Evolutionary conservation across 2,888 invertebrate species (phyloP).

Genomic region (Romanomermis culicivorax): DNA sequence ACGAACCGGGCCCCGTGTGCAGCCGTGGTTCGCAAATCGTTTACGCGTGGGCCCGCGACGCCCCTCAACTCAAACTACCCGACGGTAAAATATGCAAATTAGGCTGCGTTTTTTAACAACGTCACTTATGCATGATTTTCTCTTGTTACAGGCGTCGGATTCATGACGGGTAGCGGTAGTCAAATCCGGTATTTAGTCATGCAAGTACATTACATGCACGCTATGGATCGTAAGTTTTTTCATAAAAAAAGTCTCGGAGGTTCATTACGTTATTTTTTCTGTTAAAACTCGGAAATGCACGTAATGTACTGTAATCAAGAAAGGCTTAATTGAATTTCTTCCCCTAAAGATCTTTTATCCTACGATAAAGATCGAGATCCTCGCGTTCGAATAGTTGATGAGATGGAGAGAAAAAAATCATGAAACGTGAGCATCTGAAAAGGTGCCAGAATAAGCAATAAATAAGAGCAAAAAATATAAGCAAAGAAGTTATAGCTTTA

Average conservation of each 20-base stretch:
- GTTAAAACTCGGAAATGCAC: too few relatives aligned
- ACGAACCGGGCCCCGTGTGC: conserved; percentile 48
- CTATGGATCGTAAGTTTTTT: conserved; percentile 18
- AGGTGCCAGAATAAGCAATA: too few relatives aligned
- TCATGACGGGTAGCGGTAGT: conserved; percentile 63
- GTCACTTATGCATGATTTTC: not conserved
- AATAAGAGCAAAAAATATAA: too few relatives aligned
- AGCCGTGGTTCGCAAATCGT: conserved; percentile 42
- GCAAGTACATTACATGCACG: conserved; percentile 58
- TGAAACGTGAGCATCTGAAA: too few relatives aligned
- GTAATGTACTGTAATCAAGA: too few relatives aligned
- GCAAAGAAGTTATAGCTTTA: too few relatives aligned
- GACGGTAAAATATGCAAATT: conserved; percentile 32
- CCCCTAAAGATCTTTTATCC: too few relatives aligned
- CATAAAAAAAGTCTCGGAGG: conserved; percentile 14
- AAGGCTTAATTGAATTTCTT: too few relatives aligned
- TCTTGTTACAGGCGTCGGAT: conserved; percentile 47
- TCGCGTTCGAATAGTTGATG: too few relatives aligned
- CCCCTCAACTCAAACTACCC: conserved; percentile 56
- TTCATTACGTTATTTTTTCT: conserved; percentile 13
- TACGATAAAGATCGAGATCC: too few relatives aligned
- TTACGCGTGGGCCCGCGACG: conserved; percentile 84
- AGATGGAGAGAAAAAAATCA: too few relatives aligned
- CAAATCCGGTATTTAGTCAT: conserved; percentile 67
- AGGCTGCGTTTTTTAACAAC: not conserved